Conservation (phyloP, 2,888 invertebrate species). For the Drosophila seclusa region DNA sequence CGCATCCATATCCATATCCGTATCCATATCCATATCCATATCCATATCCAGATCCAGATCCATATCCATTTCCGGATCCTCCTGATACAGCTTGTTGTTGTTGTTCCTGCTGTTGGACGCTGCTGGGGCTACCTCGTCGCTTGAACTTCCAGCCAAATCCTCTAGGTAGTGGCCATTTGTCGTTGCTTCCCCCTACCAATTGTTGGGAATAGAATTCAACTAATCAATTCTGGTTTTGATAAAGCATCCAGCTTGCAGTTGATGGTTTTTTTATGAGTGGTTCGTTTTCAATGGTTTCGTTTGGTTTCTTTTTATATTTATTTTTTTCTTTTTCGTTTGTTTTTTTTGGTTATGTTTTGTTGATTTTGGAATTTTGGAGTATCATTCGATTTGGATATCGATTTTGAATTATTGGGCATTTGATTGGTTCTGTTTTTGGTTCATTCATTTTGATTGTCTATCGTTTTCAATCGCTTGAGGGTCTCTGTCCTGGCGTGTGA, state of each 20-base stretch:
- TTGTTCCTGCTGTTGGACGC: slow-evolving; percentile 7
- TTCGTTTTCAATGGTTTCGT: slow-evolving; percentile 35
- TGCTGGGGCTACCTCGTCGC: slow-evolving; percentile 75
- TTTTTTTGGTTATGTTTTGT: slow-evolving; percentile 14
- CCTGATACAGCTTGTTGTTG: slow-evolving; percentile 19
- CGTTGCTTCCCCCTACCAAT: slow-evolving; percentile 86
- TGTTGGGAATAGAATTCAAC: slow-evolving; percentile 86
- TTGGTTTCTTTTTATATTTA: slow-evolving; percentile 15
- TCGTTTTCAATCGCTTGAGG: slow-evolving; percentile 55
- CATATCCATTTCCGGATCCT: slow-evolving; percentile 25
- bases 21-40: slow-evolving; percentile 33
- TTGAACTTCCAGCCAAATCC: slow-evolving; percentile 85
- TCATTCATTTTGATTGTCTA: slow-evolving; percentile 43
- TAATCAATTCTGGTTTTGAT: slow-evolving; percentile 84
- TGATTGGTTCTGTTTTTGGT: slow-evolving; percentile 11
- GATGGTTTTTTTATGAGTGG: slow-evolving; percentile 48
- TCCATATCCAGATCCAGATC: slow-evolving; percentile 8
- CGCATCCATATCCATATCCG: slow-evolving; percentile 23
- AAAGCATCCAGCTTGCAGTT: slow-evolving; percentile 75
- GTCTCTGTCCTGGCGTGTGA: slow-evolving; percentile 72
- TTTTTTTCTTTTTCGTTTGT: slow-evolving; percentile 5
- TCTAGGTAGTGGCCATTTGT: slow-evolving; percentile 85
- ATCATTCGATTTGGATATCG: slow-evolving; percentile 42
- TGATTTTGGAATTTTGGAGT: slow-evolving; percentile 25
- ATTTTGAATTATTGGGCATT: slow-evolving; percentile 33